Percentiles rank a stretch among this genome's conserved stretches.
Conservation (phyloP, 2,113 vertebrate genomes). For the Hippocampus comes region DNA sequence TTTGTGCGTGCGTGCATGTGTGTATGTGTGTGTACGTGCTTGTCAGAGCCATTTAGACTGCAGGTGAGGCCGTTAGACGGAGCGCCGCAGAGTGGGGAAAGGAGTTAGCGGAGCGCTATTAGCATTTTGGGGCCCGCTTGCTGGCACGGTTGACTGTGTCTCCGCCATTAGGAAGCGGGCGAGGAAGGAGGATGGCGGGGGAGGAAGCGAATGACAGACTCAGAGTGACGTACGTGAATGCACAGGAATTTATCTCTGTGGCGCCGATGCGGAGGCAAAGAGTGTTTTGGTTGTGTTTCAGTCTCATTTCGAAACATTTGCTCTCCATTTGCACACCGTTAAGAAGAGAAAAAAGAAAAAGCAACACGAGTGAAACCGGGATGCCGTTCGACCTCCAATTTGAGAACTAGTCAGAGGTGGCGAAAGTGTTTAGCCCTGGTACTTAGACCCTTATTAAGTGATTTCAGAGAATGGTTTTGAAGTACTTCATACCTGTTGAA, state of each 20-base stretch:
- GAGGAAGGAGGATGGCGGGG: constrained; percentile 5
- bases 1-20: constrained; percentile 1
- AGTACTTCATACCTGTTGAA: too few relatives aligned
- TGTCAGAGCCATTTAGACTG: constrained; percentile 57
- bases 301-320: background rate
- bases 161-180: constrained; percentile 23
- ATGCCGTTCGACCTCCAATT: background rate
- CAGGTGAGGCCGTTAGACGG: constrained; percentile 44
- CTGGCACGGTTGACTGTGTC: constrained; percentile 36
- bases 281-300: background rate
- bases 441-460: too few relatives aligned
- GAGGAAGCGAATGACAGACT: constrained; percentile 17
- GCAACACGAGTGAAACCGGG: background rate
- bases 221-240: background rate
- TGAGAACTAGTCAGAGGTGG: background rate
- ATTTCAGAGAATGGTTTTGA: too few relatives aligned
- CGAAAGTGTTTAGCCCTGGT: too few relatives aligned
- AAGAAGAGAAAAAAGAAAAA: background rate
- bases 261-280: background rate
- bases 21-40: constrained; percentile 3
- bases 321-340: background rate
- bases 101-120: constrained; percentile 42
- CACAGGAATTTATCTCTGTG: constrained; percentile 6
- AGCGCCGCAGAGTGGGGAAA: constrained; percentile 35
- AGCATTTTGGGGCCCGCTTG: constrained; percentile 35